Percentiles rank a stretch among this genome's conserved stretches.
These are phyloP conservation scores for Drosophila athabasca DNA, from an alignment of 1,140 invertebrate species.

Conservation along the genomic window DNA sequence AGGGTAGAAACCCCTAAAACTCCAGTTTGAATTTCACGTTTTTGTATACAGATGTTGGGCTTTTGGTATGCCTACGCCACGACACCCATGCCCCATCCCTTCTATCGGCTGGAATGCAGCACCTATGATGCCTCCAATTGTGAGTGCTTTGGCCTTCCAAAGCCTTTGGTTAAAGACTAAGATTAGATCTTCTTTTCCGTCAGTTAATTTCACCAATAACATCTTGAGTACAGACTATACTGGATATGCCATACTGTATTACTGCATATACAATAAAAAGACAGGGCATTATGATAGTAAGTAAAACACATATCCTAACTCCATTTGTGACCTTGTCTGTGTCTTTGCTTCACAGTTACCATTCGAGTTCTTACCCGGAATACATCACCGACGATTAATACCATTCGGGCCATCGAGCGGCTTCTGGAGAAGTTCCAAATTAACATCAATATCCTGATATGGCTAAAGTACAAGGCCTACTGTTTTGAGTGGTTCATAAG, in stretches of 20 bases:
- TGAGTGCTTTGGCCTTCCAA: slow-evolving; percentile 28
- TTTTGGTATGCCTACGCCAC: slow-evolving; percentile 58
- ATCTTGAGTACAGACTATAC: slow-evolving; percentile 49
- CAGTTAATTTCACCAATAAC: slow-evolving; percentile 34
- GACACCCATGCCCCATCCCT: slow-evolving; percentile 24
- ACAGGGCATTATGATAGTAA: slow-evolving; percentile 11
- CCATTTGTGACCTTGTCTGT: neutral
- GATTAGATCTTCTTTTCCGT: too few species aligned
- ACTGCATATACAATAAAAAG: slow-evolving; percentile 5
- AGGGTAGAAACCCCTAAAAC: too few species aligned
- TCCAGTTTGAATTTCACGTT: neutral
- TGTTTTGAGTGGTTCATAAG: slow-evolving; percentile 65
- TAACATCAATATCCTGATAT: neutral
- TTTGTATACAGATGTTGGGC: slow-evolving; percentile 39
- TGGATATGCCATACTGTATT: slow-evolving; percentile 27
- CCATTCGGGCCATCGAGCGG: too few species aligned
- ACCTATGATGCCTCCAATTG: slow-evolving; percentile 49
- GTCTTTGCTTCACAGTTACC: slow-evolving; percentile 17
- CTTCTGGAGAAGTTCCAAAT: too few species aligned
- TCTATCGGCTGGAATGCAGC: slow-evolving; percentile 42
- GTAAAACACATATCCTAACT: slow-evolving; percentile 1
- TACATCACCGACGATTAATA: too few species aligned
- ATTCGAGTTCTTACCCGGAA: slow-evolving; percentile 52
- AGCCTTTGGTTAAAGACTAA: too few species aligned
- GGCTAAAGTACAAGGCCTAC: slow-evolving; percentile 28